phyloP scores from a whole-genome alignment of 2,113 vertebrate genomes.

The Castor canadensis region DNA sequence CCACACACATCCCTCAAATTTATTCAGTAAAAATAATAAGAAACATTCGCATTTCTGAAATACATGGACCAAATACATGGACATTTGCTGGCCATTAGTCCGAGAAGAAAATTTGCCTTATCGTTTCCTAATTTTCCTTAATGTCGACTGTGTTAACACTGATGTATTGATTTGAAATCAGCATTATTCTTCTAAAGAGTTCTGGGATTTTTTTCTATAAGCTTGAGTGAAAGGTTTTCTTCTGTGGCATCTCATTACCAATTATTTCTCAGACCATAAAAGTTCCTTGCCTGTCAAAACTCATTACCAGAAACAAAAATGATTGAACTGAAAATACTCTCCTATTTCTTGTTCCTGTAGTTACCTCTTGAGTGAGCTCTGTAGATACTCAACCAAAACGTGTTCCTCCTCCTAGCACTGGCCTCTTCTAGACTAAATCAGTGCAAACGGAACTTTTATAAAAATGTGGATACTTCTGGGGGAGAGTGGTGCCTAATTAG shows the following conservation, averaged over 20 bases:
- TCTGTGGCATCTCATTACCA: background rate
- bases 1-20: background rate
- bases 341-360: background rate
- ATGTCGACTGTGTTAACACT: background rate
- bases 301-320: background rate
- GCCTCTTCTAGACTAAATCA: background rate
- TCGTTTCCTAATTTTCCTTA: background rate
- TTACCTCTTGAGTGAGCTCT: background rate
- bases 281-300: background rate
- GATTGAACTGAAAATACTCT: background rate
- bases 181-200: background rate
- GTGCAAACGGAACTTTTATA: background rate
- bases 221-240: slow-evolving; percentile 39
- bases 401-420: background rate
- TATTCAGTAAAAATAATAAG: slow-evolving; percentile 35
- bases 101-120: background rate
- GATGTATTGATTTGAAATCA: background rate
- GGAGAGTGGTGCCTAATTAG: background rate
- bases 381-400: background rate
- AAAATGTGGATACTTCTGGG: background rate
- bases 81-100: background rate
- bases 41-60: slow-evolving; percentile 15
- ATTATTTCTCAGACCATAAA: background rate
- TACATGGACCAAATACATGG: background rate
- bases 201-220: background rate